phyloP scores from a whole-genome alignment of 2,113 vertebrate species.

The Ibidorhyncha struthersii region DNA sequence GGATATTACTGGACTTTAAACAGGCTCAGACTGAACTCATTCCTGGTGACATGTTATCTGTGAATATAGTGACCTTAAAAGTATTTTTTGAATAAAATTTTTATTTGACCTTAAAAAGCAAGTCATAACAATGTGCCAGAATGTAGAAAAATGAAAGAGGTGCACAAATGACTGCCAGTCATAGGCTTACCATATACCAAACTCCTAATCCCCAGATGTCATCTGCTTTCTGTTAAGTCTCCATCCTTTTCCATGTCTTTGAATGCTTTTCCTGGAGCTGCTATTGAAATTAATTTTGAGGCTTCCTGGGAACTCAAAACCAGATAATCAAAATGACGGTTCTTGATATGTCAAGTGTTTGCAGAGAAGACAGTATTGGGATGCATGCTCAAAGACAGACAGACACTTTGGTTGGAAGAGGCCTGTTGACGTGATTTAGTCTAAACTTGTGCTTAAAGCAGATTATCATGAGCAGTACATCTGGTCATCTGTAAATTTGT shows the following conservation, averaged over 20 bases:
- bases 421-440: background rate
- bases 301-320: background rate
- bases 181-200: background rate
- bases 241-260: background rate
- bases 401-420: background rate
- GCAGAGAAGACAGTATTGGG: background rate
- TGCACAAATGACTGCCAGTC: background rate
- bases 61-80: background rate
- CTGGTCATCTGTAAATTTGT: background rate
- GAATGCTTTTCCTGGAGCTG: background rate
- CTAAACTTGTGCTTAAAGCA: background rate
- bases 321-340: background rate
- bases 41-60: background rate
- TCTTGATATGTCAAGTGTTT: background rate
- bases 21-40: background rate
- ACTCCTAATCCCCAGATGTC: background rate
- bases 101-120: background rate
- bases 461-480: background rate
- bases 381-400: background rate
- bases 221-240: constrained; percentile 8
- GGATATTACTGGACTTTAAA: background rate
- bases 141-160: background rate
- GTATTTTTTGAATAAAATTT: background rate
- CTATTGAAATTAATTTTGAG: background rate
- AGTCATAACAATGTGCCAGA: background rate